phyloP scores from a whole-genome alignment of 2,113 vertebrate species.

The Canis aureus region DNA sequence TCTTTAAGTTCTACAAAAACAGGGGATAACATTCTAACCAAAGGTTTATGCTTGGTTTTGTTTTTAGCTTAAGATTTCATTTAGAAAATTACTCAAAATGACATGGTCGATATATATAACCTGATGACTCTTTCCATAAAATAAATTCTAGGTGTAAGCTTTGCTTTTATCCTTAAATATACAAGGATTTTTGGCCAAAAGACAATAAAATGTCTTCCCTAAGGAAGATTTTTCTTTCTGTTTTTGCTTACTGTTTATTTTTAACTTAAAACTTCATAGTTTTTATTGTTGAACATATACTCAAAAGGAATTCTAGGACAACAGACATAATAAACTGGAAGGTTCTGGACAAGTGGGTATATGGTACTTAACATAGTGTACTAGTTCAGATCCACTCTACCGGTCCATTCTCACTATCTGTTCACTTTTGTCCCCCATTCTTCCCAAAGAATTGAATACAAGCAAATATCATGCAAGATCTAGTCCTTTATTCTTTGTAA shows the following conservation, averaged over 20 bases:
- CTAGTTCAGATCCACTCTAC: not conserved
- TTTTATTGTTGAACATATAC: not conserved
- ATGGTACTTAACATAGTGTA: not conserved
- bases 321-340: not conserved
- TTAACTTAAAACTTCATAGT: not conserved
- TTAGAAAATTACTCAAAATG: constrained; percentile 42
- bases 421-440: not conserved
- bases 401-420: not conserved
- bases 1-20: not conserved
- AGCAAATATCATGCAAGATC: not conserved
- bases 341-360: not conserved
- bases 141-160: constrained; percentile 8
- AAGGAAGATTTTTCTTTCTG: not conserved
- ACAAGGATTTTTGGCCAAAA: not conserved
- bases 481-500: constrained; percentile 16
- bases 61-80: not conserved
- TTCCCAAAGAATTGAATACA: constrained; percentile 11
- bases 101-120: not conserved
- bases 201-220: not conserved
- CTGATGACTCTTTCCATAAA: not conserved
- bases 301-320: constrained; percentile 9
- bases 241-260: not conserved
- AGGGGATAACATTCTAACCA: not conserved
- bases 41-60: not conserved
- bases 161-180: constrained; percentile 41